A percentile compares a stretch with the other conserved stretches of the same genome.
Conservation (phyloP, 2,797 vertebrate species). For the Lutjanus campechanus region DNA sequence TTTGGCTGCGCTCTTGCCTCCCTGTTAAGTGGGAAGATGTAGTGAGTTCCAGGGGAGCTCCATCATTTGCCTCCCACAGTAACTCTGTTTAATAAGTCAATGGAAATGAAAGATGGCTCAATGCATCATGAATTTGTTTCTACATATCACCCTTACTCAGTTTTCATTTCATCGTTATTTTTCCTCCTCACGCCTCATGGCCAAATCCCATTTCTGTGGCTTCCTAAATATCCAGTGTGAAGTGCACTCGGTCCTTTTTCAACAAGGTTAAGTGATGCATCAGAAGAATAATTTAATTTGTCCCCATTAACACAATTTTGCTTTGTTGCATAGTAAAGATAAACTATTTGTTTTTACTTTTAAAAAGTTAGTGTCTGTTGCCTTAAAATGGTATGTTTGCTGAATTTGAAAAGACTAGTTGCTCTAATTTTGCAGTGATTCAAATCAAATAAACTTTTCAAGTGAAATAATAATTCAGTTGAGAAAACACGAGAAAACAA, state of each 20-base stretch:
- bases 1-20: constrained; percentile 70
- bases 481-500: no score
- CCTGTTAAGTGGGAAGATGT: constrained; percentile 80
- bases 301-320: background rate
- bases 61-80: constrained; percentile 76
- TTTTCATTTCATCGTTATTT: constrained; percentile 53
- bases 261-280: background rate
- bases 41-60: constrained; percentile 78
- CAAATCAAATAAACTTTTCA: no score
- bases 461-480: no score
- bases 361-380: no score
- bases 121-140: constrained; percentile 70
- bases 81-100: constrained; percentile 78
- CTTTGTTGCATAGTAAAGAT: background rate
- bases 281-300: background rate
- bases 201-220: constrained; percentile 38
- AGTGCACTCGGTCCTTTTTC: constrained; percentile 17
- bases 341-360: no score
- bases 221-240: constrained; percentile 37
- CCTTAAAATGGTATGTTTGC: no score
- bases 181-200: constrained; percentile 6
- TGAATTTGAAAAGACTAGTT: no score
- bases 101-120: constrained; percentile 74
- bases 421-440: no score
- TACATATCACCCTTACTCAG: constrained; percentile 57